phyloP scores from a whole-genome alignment of 2,797 vertebrate genomes.

The Acanthurus lineatus region DNA sequence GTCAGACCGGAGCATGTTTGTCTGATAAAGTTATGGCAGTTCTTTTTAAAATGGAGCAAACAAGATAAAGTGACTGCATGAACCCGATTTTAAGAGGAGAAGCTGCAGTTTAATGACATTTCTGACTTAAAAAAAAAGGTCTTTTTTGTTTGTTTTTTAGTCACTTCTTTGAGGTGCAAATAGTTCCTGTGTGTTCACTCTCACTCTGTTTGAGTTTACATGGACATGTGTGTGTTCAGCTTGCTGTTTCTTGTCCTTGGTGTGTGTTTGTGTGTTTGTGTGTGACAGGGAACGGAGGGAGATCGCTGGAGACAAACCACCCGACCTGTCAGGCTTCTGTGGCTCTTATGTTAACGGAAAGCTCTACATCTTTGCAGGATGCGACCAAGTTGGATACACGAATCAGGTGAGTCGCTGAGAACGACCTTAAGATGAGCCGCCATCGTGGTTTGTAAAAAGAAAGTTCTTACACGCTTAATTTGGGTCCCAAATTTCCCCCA shows the following conservation, averaged over 20 bases:
- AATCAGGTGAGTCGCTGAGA: slow-evolving; percentile 85
- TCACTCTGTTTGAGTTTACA: background rate
- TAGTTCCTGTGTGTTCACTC: no score
- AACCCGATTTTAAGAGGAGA: no score
- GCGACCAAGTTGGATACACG: slow-evolving; percentile 89
- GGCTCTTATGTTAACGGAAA: slow-evolving; percentile 87
- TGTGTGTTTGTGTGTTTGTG: slow-evolving; percentile 4
- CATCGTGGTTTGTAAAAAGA: background rate
- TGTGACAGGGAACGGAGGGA: slow-evolving; percentile 87
- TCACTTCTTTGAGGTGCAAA: no score
- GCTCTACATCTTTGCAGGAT: slow-evolving; percentile 94
- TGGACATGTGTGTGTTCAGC: background rate
- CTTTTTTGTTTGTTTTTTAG: no score
- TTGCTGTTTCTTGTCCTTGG: background rate
- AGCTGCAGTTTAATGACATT: no score
- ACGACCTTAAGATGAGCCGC: no score
- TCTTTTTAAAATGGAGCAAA: background rate
- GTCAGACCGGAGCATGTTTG: background rate
- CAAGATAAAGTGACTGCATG: background rate
- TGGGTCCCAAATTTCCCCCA: no score
- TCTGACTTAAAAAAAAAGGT: no score
- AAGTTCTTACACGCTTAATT: no score
- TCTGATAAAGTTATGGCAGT: background rate
- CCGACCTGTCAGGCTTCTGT: slow-evolving; percentile 89
- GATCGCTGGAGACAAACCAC: slow-evolving; percentile 91